Evolutionary conservation across 1,140 invertebrate species (phyloP).

Genomic region (Acromyrmex heyeri): DNA sequence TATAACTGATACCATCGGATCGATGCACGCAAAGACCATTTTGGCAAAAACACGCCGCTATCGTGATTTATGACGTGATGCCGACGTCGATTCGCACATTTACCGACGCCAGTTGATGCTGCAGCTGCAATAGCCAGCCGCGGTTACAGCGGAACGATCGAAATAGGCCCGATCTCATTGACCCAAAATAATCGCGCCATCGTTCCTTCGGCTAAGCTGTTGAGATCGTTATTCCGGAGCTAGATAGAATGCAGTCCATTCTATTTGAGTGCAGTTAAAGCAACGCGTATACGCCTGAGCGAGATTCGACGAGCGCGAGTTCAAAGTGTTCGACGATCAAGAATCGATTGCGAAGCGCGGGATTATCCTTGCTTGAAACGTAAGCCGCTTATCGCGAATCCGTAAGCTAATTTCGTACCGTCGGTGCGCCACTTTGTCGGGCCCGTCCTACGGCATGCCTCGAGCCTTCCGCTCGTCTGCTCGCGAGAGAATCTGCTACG

Average conservation of each 20-base stretch:
- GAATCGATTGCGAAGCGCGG: constrained; percentile 70
- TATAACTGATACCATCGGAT: constrained; percentile 1
- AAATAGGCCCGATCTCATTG: constrained; percentile 54
- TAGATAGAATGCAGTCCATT: constrained; percentile 13
- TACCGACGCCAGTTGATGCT: constrained; percentile 37
- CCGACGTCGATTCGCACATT: constrained; percentile 58
- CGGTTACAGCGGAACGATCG: constrained; percentile 41
- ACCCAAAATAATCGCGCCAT: constrained; percentile 78
- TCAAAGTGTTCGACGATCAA: constrained; percentile 68
- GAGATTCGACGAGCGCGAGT: constrained; percentile 7
- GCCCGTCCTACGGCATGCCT: constrained; percentile 24
- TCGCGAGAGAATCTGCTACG: constrained; percentile 44
- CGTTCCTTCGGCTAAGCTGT: constrained; percentile 67
- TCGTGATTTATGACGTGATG: constrained; percentile 70
- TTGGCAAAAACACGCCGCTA: constrained; percentile 67
- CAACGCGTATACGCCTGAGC: background rate
- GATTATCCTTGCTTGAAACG: constrained; percentile 75
- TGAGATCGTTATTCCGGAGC: constrained; percentile 66
- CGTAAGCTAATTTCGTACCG: constrained; percentile 77
- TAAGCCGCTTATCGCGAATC: constrained; percentile 80
- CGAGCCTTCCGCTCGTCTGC: constrained; percentile 51
- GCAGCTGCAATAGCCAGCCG: constrained; percentile 56
- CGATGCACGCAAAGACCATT: constrained; percentile 17
- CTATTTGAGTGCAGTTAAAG: constrained; percentile 6
- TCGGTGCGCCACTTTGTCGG: constrained; percentile 71